Conservation (phyloP, 2,888 invertebrate genomes). For the Oligia strigilis region DNA sequence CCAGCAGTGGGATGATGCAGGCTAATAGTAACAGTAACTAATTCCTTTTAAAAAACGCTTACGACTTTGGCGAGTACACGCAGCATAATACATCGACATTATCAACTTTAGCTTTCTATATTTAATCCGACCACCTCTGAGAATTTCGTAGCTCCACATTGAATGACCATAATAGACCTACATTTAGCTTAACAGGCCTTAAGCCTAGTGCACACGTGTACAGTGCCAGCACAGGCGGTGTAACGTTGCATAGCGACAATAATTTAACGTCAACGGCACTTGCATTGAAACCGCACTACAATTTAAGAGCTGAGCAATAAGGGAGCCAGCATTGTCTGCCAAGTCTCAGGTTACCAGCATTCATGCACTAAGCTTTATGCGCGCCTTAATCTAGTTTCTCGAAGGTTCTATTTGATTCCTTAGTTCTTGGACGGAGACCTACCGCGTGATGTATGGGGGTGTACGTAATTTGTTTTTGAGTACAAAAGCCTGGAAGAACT, state of each 20-base stretch:
- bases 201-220: conserved; percentile 86
- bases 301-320: conserved; percentile 90
- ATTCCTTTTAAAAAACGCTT: not conserved
- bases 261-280: conserved; percentile 89
- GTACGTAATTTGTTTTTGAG: conserved; percentile 49
- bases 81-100: not conserved
- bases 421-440: conserved; percentile 67
- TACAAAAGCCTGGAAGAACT: conserved; percentile 44
- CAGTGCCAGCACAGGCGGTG: conserved; percentile 78
- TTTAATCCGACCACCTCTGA: conserved; percentile 18
- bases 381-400: conserved; percentile 78
- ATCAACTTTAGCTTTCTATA: conserved; percentile 18
- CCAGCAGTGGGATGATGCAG: no score
- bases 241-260: conserved; percentile 87
- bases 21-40: not conserved
- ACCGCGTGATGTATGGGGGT: conserved; percentile 71
- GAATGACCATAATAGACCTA: conserved; percentile 74
- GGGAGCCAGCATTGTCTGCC: conserved; percentile 87
- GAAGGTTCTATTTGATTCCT: conserved; percentile 69
- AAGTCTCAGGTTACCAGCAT: conserved; percentile 87
- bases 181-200: conserved; percentile 75
- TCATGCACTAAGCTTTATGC: conserved; percentile 81
- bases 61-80: not conserved
- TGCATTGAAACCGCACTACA: conserved; percentile 89
- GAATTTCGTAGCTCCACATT: conserved; percentile 49